Evolutionary conservation across 2,113 vertebrate species (phyloP).

Genomic region (Caranx ignobilis): DNA sequence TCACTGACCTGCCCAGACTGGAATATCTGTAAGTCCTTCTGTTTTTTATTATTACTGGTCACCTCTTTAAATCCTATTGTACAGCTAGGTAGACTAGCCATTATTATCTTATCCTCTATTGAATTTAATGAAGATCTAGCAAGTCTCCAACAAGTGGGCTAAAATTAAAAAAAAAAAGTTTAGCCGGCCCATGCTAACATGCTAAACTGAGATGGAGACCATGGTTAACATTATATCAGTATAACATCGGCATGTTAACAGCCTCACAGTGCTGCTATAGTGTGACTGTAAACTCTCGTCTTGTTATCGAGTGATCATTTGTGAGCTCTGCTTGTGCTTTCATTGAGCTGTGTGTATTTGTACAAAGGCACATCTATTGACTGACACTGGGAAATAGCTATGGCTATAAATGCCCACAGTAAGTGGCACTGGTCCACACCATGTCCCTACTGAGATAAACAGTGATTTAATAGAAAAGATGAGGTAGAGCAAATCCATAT

Average conservation of each 20-base stretch:
- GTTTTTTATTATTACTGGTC: neutral
- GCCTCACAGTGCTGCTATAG: neutral
- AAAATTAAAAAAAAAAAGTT: no score
- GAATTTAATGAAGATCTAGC: neutral
- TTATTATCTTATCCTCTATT: neutral
- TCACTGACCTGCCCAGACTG: slow-evolving; percentile 90
- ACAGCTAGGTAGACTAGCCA: neutral
- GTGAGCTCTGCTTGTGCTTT: neutral
- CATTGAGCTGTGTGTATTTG: neutral
- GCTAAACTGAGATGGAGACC: neutral
- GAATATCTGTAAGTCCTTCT: slow-evolving; percentile 88
- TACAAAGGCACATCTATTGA: neutral
- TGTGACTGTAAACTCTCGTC: neutral
- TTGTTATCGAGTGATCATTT: neutral
- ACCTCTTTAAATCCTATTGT: neutral
- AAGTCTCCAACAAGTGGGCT: neutral
- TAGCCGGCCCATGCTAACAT: neutral
- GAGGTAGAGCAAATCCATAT: neutral
- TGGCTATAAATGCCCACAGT: neutral
- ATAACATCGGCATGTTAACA: neutral
- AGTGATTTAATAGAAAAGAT: neutral
- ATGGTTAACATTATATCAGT: slow-evolving; percentile 2
- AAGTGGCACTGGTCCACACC: neutral
- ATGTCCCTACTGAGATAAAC: neutral
- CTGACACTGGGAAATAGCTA: neutral